Evolutionary conservation across 2,888 invertebrate species (phyloP).

Genomic region (Tanypteryx hageni): DNA sequence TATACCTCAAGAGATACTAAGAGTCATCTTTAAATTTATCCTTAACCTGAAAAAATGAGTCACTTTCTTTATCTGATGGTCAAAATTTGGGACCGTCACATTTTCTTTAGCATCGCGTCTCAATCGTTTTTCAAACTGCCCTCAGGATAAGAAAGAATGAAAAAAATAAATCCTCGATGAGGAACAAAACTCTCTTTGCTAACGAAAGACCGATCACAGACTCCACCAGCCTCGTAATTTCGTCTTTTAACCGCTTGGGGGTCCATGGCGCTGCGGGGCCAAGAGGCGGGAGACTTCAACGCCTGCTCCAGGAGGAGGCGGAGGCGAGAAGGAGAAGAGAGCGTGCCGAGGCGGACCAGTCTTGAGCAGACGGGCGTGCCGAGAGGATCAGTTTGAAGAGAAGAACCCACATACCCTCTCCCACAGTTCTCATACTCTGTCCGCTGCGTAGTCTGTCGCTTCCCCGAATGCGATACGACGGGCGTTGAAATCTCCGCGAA

Average conservation of each 20-base stretch:
- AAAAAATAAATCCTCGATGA: no score
- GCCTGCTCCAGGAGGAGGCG: slow-evolving; percentile 53
- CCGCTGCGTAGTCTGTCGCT: slow-evolving; percentile 21
- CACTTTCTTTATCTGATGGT: no score
- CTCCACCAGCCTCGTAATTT: background rate
- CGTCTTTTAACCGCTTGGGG: background rate
- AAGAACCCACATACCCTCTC: background rate
- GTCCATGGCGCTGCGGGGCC: slow-evolving; percentile 42
- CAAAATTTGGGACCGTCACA: no score
- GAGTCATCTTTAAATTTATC: no score
- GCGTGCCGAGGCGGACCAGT: slow-evolving; percentile 59
- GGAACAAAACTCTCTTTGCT: no score
- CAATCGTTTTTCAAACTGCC: no score
- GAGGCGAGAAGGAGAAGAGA: slow-evolving; percentile 41
- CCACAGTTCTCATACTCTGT: background rate
- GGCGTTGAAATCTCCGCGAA: slow-evolving; percentile 22
- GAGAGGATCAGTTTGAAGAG: slow-evolving; percentile 42
- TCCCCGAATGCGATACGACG: slow-evolving; percentile 31
- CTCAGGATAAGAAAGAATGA: no score
- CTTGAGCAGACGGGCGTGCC: slow-evolving; percentile 61
- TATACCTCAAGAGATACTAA: no score
- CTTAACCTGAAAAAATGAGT: no score
- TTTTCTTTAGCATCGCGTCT: no score
- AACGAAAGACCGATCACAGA: background rate
- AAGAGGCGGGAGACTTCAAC: slow-evolving; percentile 63